A percentile compares a stretch with the other conserved stretches of the same genome.
These are phyloP conservation scores for Phoebastria nigripes DNA, from an alignment of 2,797 vertebrate genomes.

Conservation along the genomic window DNA sequence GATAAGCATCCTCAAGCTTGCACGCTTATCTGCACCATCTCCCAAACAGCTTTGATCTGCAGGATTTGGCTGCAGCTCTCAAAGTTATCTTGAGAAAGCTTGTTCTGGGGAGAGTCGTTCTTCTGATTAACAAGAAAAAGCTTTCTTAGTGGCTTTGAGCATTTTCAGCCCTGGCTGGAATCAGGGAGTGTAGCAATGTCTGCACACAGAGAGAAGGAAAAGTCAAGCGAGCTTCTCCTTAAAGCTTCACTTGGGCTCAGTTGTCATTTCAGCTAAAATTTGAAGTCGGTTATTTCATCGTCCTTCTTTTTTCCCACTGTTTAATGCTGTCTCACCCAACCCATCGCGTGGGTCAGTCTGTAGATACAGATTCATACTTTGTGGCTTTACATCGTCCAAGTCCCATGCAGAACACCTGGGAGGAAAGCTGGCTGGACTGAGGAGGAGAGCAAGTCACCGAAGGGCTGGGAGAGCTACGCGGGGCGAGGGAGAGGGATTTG, in stretches of 20 bases:
- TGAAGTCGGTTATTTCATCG: not conserved
- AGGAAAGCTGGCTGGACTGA: not conserved
- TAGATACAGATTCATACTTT: not conserved
- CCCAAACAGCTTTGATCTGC: slow-evolving; percentile 43
- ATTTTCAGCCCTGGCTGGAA: slow-evolving; percentile 11
- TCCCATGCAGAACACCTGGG: not conserved
- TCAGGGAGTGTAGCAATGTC: not conserved
- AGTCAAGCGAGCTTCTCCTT: not conserved
- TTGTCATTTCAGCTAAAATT: not conserved
- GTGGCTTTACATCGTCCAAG: not conserved
- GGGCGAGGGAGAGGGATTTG: not conserved
- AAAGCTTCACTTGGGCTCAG: not conserved
- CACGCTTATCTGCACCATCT: slow-evolving; percentile 54
- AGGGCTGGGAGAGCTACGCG: not conserved
- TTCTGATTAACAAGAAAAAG: slow-evolving; percentile 53
- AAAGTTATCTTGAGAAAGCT: slow-evolving; percentile 60
- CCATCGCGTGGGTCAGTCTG: accelerated
- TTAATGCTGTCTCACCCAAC: not conserved
- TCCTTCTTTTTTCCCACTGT: not conserved
- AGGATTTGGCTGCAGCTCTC: slow-evolving; percentile 53
- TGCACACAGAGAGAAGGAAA: not conserved
- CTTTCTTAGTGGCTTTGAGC: slow-evolving; percentile 40
- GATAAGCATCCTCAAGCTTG: slow-evolving; percentile 65
- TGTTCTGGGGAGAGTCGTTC: slow-evolving; percentile 40
- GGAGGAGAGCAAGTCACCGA: accelerated